Percentiles rank a stretch among this genome's conserved stretches.
Conservation (phyloP, 1,140 invertebrate species). For the Laupala kohalensis region DNA sequence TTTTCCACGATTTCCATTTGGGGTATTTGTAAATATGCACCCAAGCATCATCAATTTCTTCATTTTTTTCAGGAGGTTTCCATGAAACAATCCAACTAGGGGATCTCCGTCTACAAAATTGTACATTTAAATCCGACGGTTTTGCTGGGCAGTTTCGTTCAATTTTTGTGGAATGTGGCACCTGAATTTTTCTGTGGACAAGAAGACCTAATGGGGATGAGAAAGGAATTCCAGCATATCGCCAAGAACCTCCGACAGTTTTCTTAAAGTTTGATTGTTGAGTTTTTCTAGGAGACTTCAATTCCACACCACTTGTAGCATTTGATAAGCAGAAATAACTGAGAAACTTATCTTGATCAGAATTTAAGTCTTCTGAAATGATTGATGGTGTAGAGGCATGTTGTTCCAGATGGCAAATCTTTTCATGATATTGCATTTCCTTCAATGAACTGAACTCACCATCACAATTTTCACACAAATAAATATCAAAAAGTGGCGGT, state of each 20-base stretch:
- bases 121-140: neutral
- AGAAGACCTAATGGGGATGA: neutral
- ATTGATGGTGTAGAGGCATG: neutral
- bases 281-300: neutral
- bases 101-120: neutral
- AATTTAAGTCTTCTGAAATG: neutral
- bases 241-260: neutral
- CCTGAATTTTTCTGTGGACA: neutral
- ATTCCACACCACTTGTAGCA: no score
- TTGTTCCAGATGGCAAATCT: neutral
- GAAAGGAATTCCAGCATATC: neutral
- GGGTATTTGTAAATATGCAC: neutral
- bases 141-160: neutral
- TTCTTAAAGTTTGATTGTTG: neutral
- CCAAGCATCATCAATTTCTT: neutral
- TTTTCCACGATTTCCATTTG: neutral
- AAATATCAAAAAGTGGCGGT: slow-evolving; percentile 18
- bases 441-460: slow-evolving; percentile 16
- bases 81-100: neutral
- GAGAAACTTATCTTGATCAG: neutral
- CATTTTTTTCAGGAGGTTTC: neutral
- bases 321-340: neutral
- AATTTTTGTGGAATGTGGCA: neutral
- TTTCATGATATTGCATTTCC: slow-evolving; percentile 17
- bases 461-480: slow-evolving; percentile 20